Percentiles rank a stretch among this genome's conserved stretches.
phyloP scores from a whole-genome alignment of 2,797 vertebrate genomes.

The Urophycis tenuis region DNA sequence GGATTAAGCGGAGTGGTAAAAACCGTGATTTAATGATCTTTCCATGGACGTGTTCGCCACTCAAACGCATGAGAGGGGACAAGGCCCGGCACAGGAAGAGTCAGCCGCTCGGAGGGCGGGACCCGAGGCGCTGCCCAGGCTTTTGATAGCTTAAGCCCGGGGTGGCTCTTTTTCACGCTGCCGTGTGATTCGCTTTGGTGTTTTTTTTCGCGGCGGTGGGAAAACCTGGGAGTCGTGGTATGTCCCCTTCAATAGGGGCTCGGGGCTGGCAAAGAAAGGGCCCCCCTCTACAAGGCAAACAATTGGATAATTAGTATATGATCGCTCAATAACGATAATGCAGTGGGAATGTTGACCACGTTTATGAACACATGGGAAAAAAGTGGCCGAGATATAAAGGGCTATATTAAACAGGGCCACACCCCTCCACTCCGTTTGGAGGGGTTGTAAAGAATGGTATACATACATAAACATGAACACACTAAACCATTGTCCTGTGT shows the following conservation, averaged over 20 bases:
- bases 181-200: conserved; percentile 49
- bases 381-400: conserved; percentile 1
- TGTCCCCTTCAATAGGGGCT: conserved; percentile 48
- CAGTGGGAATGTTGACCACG: conserved; percentile 30
- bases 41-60: conserved; percentile 71
- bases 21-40: conserved; percentile 81
- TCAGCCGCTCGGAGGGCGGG: conserved; percentile 63
- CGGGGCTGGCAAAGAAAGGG: conserved; percentile 58
- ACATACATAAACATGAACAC: background rate
- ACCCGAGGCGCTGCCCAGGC: conserved; percentile 63
- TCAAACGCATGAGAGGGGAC: conserved; percentile 71
- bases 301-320: conserved; percentile 51
- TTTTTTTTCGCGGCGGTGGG: conserved; percentile 59
- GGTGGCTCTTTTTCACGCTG: conserved; percentile 58
- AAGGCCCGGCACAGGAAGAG: conserved; percentile 65
- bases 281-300: conserved; percentile 39
- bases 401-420: conserved; percentile 1
- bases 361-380: conserved; percentile 27
- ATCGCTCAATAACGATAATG: conserved; percentile 43
- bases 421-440: background rate
- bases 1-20: conserved; percentile 78
- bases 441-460: background rate
- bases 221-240: conserved; percentile 53
- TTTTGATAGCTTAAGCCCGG: conserved; percentile 64
- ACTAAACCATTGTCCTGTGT: background rate